Evolutionary conservation across 2,113 vertebrate species (phyloP).

Genomic region (Tragelaphus buxtoni): DNA sequence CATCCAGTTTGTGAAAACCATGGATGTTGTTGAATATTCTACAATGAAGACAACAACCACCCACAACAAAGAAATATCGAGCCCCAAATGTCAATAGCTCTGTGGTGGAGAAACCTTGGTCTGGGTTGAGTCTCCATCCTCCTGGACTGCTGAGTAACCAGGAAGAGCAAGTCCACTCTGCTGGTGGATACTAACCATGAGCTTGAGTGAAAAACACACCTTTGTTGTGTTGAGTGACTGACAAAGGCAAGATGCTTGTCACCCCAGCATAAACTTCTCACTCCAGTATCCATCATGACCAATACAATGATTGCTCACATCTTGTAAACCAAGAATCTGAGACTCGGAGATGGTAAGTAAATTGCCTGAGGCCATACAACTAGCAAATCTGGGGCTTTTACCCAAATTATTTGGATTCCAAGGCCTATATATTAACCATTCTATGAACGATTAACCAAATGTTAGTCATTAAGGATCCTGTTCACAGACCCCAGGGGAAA

Average conservation of each 20-base stretch:
- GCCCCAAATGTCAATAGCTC: not conserved
- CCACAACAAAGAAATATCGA: not conserved
- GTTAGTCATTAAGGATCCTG: not conserved
- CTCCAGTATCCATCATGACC: not conserved
- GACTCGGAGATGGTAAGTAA: not conserved
- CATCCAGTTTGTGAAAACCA: not conserved
- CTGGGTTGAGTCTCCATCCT: not conserved
- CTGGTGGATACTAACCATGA: not conserved
- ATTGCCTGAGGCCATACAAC: not conserved
- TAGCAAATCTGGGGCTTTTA: not conserved
- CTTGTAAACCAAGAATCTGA: not conserved
- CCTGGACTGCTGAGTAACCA: not conserved
- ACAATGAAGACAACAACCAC: accelerated
- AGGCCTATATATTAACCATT: not conserved
- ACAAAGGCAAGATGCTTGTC: not conserved
- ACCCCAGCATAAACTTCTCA: not conserved
- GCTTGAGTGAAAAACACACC: not conserved
- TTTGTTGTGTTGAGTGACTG: not conserved
- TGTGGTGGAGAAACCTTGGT: not conserved
- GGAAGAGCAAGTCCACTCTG: not conserved
- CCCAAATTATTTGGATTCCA: not conserved
- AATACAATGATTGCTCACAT: not conserved
- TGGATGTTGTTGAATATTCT: not conserved
- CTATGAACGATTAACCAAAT: not conserved
- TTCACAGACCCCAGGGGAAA: not conserved